A percentile compares a stretch with the other conserved stretches of the same genome.
phyloP scores from a whole-genome alignment of 2,888 invertebrate genomes.

The Phytoseiulus persimilis region DNA sequence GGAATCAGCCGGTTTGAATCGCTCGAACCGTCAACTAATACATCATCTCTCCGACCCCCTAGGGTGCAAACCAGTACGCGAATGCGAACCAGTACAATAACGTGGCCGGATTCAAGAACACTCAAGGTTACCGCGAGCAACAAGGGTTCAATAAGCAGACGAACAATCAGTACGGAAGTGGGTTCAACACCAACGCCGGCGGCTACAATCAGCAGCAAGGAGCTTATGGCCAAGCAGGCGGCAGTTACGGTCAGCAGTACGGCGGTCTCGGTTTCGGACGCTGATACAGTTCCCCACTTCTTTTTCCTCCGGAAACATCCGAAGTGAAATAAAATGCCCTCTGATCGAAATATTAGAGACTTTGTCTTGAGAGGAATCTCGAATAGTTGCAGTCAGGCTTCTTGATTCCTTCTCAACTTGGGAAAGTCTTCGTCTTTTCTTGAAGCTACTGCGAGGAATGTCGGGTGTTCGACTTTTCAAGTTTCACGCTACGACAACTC shows the following conservation, averaged over 20 bases:
- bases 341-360: background rate
- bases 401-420: too few species aligned
- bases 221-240: background rate
- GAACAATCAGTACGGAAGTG: constrained; percentile 27
- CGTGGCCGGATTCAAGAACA: constrained; percentile 11
- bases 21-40: too few species aligned
- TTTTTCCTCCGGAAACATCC: background rate
- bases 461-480: too few species aligned
- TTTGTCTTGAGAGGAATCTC: too few species aligned
- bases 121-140: constrained; percentile 9
- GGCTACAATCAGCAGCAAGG: constrained; percentile 23
- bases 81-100: constrained; percentile 1
- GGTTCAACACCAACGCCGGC: constrained; percentile 16
- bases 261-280: constrained; percentile 13
- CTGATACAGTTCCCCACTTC: background rate
- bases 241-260: constrained; percentile 22
- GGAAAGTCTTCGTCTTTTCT: too few species aligned
- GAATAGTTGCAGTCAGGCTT: too few species aligned
- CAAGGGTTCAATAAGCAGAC: background rate
- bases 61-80: background rate
- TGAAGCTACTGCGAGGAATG: too few species aligned
- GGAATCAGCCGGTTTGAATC: too few species aligned
- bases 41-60: too few species aligned
- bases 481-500: background rate
- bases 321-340: background rate